Base-by-base conservation (phyloP, 1,140 invertebrate species). In the Acarapis woodi region DNA sequence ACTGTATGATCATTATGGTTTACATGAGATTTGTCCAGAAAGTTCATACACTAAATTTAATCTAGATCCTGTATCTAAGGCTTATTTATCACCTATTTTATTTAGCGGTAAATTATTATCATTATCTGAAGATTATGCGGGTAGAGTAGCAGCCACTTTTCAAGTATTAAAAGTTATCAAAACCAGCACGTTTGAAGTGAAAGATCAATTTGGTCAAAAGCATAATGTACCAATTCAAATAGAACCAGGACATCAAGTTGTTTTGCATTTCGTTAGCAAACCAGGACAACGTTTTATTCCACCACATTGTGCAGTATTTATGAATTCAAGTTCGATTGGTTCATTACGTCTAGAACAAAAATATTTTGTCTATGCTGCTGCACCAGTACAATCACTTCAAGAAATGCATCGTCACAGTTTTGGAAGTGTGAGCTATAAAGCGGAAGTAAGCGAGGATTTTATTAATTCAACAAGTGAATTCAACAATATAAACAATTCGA, bases 1-100 rank as follows among this genome's bases (percentile, higher is more conserved):
- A n/a, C n/a, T n/a, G n/a, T n/a, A n/a, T n/a, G n/a, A n/a, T n/a
- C n/a, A n/a, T n/a, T n/a, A n/a, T n/a, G n/a, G n/a, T 41, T 39
- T 40, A 56, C 52, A 52, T 56, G 44, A 35, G 19, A 6, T 8
- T n/a, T 42, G 41, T 42, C 41, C 41, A 4, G 29, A 25, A 3
- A 40, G 41, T 19, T 40, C 41, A 35, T 40, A 40, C 10, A 3
- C 29, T 16, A 34, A n/a, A n/a, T n/a, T n/a, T n/a, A n/a, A n/a
- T n/a, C n/a, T 44, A 28, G 43, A 44, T 26, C 37, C 36, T 8
- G 43, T 43, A 8, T 34, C 37, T 19, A 47, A 47, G 41, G 46
- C 46, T 3, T 37, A 32, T 16, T 38, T 42, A 12, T 12, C 42
- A 1, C 46, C 46, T 6, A 34, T 47, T 16, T 42, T 47, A 2